phyloP scores from a whole-genome alignment of 2,888 invertebrate genomes.

The Ectobius pallidus region DNA sequence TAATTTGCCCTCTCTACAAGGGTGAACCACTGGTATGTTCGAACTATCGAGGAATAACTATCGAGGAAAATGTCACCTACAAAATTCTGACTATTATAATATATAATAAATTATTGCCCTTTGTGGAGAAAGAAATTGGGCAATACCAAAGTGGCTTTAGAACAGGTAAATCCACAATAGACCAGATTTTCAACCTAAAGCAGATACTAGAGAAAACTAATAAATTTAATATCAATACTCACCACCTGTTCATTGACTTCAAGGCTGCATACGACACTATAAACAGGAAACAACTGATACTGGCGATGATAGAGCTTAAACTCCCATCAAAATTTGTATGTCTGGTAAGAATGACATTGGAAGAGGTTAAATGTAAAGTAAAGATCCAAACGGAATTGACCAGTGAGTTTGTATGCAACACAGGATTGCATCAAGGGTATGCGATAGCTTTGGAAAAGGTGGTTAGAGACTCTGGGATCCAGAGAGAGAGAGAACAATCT shows the following conservation, averaged over 20 bases:
- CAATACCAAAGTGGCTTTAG: conserved; percentile 1
- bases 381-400: not conserved
- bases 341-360: not conserved
- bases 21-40: not conserved
- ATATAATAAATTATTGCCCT: not conserved
- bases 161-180: not conserved
- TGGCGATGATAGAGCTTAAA: not conserved
- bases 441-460: not conserved
- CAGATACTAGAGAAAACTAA: not conserved
- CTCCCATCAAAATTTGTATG: not conserved
- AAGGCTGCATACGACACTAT: conserved; percentile 1
- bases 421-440: not conserved
- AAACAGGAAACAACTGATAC: not conserved
- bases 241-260: not conserved
- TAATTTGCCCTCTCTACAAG: not conserved
- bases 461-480: too few species aligned
- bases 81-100: not conserved
- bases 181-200: not conserved
- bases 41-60: not conserved
- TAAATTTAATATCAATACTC: not conserved
- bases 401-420: not conserved
- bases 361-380: not conserved
- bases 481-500: not conserved
- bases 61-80: not conserved
- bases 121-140: not conserved